Evolutionary conservation across 1,140 invertebrate species (phyloP), one percentile per base, ranked within the genome.

Genomic region (Zophobas morio): DNA sequence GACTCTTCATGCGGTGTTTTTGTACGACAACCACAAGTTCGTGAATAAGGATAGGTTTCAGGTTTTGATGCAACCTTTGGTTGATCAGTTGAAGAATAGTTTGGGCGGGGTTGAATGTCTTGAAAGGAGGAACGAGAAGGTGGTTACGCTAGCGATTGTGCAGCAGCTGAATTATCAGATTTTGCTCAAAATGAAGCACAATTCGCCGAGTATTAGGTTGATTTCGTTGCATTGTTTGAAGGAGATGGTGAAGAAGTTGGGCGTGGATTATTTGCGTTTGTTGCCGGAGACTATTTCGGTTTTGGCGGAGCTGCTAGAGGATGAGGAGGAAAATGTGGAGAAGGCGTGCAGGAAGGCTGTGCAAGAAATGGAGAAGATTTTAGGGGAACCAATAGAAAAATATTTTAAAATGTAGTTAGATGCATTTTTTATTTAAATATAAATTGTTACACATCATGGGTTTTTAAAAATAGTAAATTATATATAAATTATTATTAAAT

Each of bases 121-220:
- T 83, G 88, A 92, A 76, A 84, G 87, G 0, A 88, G 94, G 53
- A 89, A 93, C 0, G 88, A 85, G 39, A 87, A 92, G 32, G 84
- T 93, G 6, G 86, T 98, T 1, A 92, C 92, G 6, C 94, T 94
- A 0, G 95, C 95, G 83, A 89, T 98, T 63, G 91, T 93, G 6
- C 92, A 95, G 84, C 91, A 94, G 80, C 87, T 98, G 1, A 96
- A 97, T 84, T 96, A 96, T 86, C 95, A 97, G 86, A 92, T 97
- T 70, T 87, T 98, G 20, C 87, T 98, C 53, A 98, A 98, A 87
- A 96, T 95, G 0, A 90, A 95, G 79, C 92, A 95, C 82, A 89
- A 90, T 80, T 91, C 92, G 70, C 88, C 93, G 0, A 88, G 90
- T 78, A 89, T 92, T 66, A 88, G 89, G 85, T 88, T 92, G 4